Evolutionary conservation across 92 coral and sea anemone species (phyloP), one percentile per base, ranked within the genome.

Genomic region (Diadumene lineata): DNA sequence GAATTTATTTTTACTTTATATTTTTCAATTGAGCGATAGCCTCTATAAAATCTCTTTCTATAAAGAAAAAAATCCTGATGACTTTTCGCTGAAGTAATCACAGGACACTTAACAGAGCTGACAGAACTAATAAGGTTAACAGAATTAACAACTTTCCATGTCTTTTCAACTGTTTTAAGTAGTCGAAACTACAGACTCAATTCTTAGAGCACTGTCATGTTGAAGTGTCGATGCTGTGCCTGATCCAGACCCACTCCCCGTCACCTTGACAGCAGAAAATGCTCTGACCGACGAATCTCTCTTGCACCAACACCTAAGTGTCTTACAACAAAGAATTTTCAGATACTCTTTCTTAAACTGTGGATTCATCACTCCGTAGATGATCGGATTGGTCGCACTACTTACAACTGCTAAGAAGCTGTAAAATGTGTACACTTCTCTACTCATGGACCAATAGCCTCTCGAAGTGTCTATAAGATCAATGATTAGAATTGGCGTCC

Each of bases 391-490:
- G 18, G 73, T 66, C 30, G 81, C 81, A 16, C 81, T 76, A 55
- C 81, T 76, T 9, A 76, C 81, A 4, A 76, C 48, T 0, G 81
- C 81, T 1, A 76, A 65, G 34, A 64, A 76, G 66, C 81, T 76
- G 21, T 66, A 76, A n/a, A 34, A 64, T 0, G 81, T 76, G 24
- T 76, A 76, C 0, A 38, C 73, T 29, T 76, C 81, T 33, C 81
- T 64, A 34, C 66, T 76, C 73, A 76, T 24, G 33, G 81, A 76
- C 81, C 81, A 76, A 44, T 30, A 65, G 10, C 81, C 81, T 1
- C 73, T 66, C 18, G 70, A 31, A 7, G 91, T 82, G 43, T 86
- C 91, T 9, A 78, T 77, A 17, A 86, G 38, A 31, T 86, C 91
- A 27, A 86, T 82, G 43, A 68, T 6, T 34, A 82, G 46, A 23